Conservation (phyloP, 2,888 invertebrate genomes). For the Drosophila aldrichi region DNA sequence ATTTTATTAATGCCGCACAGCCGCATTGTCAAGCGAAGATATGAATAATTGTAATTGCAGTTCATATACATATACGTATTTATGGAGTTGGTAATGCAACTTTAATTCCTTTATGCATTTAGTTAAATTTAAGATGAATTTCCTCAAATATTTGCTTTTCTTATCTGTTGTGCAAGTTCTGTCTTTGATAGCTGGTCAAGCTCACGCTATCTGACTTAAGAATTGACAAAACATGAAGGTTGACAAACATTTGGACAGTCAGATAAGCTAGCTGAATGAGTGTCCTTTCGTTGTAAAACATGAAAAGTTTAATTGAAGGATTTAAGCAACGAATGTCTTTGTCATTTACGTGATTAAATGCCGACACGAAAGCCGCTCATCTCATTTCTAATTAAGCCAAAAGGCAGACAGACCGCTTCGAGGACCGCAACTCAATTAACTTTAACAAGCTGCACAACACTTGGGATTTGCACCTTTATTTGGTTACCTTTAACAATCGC, state of each 20-base stretch:
- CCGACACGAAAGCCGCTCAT: not conserved
- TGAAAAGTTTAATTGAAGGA: not conserved
- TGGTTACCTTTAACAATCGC: conserved; percentile 10
- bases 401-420: not conserved
- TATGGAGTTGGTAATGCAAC: not conserved
- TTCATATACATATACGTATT: conserved; percentile 2
- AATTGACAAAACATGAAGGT: not conserved
- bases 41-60: conserved; percentile 22
- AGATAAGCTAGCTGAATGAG: not conserved
- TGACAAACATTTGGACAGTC: not conserved
- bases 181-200: not conserved
- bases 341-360: not conserved
- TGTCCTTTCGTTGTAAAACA: not conserved
- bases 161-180: not conserved
- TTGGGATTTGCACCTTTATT: conserved; percentile 10
- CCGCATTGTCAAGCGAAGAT: conserved; percentile 2
- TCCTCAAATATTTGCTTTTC: not conserved
- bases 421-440: conserved; percentile 26
- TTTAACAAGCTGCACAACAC: conserved; percentile 5
- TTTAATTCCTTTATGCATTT: not conserved
- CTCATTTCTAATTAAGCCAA: conserved; percentile 25
- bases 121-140: not conserved
- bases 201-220: not conserved
- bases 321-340: not conserved
- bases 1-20: conserved; percentile 30